These are phyloP conservation scores for Oreochromis niloticus DNA, from an alignment of 2,113 vertebrate genomes.

Conservation along the genomic window DNA sequence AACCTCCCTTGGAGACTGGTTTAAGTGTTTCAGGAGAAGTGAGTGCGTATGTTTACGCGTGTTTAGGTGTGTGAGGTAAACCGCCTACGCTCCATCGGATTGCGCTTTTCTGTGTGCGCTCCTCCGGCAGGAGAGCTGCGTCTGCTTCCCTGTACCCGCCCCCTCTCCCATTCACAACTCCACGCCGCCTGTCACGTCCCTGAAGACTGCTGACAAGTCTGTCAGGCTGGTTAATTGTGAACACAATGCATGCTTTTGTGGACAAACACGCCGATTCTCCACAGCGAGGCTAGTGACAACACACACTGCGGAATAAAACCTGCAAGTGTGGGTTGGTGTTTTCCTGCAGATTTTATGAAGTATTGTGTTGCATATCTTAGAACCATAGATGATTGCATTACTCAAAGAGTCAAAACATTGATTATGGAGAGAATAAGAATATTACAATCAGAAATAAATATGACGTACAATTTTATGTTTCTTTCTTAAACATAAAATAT, in stretches of 20 bases:
- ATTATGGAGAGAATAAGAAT: neutral
- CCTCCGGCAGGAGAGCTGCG: neutral
- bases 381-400: neutral
- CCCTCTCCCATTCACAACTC: conserved; percentile 28
- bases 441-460: neutral
- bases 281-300: neutral
- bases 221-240: neutral
- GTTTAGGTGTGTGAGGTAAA: neutral
- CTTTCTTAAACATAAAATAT: neutral
- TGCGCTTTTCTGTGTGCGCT: conserved; percentile 18
- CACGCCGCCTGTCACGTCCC: neutral
- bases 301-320: neutral
- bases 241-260: neutral
- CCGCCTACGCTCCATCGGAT: conserved; percentile 14
- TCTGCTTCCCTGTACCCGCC: neutral
- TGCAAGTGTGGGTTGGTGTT: neutral
- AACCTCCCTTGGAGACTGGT: neutral
- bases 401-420: neutral
- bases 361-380: neutral
- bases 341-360: neutral
- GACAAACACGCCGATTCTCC: neutral
- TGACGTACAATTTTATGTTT: neutral
- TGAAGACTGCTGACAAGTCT: neutral
- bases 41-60: neutral
- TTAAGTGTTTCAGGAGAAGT: neutral